These are phyloP conservation scores for Andricus curvator DNA, from an alignment of 2,888 invertebrate species.

Conservation along the genomic window DNA sequence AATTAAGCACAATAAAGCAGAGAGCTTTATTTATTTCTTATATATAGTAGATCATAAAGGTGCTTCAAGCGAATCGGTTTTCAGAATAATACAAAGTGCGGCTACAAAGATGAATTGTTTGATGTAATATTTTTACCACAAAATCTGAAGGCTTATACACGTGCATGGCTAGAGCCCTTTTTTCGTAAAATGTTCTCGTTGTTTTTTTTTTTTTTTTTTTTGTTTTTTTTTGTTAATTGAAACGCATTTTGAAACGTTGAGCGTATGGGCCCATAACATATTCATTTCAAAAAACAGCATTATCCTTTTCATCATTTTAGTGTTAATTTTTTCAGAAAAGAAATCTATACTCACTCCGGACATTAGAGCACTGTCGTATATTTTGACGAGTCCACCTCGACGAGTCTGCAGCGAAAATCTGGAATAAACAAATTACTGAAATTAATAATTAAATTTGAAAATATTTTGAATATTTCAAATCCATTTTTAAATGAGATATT, in stretches of 20 bases:
- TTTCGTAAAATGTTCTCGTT: too few species aligned
- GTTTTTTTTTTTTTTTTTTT: too few species aligned
- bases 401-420: conserved; percentile 93
- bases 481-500: background rate
- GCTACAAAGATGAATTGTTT: too few species aligned
- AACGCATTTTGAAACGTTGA: too few species aligned
- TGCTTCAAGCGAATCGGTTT: too few species aligned
- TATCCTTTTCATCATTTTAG: background rate
- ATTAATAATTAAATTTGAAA: background rate
- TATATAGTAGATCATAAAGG: background rate
- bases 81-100: too few species aligned
- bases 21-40: background rate
- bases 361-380: conserved; percentile 94
- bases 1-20: background rate
- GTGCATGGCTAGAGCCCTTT: too few species aligned
- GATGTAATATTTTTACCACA: too few species aligned
- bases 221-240: too few species aligned
- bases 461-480: background rate
- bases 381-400: conserved; percentile 93
- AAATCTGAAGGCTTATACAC: too few species aligned
- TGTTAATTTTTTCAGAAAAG: background rate
- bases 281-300: background rate
- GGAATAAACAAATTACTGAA: conserved; percentile 67
- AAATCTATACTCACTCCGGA: conserved; percentile 81
- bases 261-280: background rate